A percentile compares a stretch with the other conserved stretches of the same genome.
Evolutionary conservation across 2,113 vertebrate species (phyloP).

Genomic region (Otus sunia): DNA sequence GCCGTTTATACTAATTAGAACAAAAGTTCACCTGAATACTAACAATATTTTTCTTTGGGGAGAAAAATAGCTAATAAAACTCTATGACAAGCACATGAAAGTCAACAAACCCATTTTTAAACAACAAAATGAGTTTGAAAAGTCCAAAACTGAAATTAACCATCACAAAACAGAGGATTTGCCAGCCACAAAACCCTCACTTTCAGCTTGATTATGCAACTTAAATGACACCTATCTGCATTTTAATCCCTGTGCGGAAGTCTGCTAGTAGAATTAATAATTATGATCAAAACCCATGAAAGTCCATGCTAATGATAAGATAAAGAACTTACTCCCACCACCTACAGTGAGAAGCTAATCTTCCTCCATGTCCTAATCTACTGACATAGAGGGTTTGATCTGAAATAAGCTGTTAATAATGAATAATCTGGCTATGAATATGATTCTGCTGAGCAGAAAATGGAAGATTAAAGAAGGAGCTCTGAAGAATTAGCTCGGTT

Average conservation of each 20-base stretch:
- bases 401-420: constrained; percentile 78
- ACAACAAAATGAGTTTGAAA: not conserved
- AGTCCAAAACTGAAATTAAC: not conserved
- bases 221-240: constrained; percentile 36
- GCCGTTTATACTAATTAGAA: constrained; percentile 1
- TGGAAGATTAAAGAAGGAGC: constrained; percentile 61
- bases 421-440: constrained; percentile 66
- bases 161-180: not conserved
- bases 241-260: constrained; percentile 54
- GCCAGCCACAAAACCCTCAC: not conserved
- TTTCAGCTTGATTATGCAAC: constrained; percentile 30
- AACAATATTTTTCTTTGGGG: not conserved
- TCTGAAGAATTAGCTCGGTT: constrained; percentile 12
- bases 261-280: constrained; percentile 69
- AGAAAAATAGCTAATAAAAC: not conserved
- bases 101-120: not conserved
- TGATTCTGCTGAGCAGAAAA: constrained; percentile 69
- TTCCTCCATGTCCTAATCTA: constrained; percentile 71
- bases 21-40: not conserved
- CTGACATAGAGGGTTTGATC: constrained; percentile 57
- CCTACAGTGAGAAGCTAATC: constrained; percentile 66
- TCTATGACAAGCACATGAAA: not conserved
- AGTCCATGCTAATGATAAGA: constrained; percentile 73
- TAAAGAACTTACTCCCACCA: constrained; percentile 67
- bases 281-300: constrained; percentile 67